Evolutionary conservation across 2,888 invertebrate species (phyloP).

Genomic region (Adelphocoris suturalis): DNA sequence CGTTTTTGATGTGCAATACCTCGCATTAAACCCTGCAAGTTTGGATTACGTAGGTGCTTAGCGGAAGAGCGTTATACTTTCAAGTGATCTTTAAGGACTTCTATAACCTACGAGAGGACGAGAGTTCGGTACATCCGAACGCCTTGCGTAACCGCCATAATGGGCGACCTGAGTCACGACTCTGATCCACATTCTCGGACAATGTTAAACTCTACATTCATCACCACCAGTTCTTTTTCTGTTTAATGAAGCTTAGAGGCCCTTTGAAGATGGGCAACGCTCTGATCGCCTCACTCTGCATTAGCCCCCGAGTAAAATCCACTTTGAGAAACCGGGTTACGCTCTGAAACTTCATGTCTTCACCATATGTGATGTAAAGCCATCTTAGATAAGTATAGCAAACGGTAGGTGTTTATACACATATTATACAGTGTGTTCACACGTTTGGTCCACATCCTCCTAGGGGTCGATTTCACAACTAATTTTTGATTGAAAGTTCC

Average conservation of each 20-base stretch:
- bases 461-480: no score
- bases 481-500: no score
- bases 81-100: constrained; percentile 20
- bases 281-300: not conserved
- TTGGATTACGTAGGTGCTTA: not conserved
- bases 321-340: not conserved
- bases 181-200: constrained; percentile 36
- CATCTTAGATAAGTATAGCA: no score
- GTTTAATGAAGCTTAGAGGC: constrained; percentile 19
- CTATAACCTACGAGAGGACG: not conserved
- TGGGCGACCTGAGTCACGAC: constrained; percentile 7
- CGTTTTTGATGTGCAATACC: no score
- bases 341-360: not conserved
- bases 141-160: constrained; percentile 5
- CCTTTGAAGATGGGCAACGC: constrained; percentile 16
- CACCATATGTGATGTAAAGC: not conserved
- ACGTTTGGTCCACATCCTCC: no score
- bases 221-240: not conserved
- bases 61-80: not conserved
- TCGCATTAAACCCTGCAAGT: not conserved
- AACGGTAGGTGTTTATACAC: no score
- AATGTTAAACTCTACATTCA: constrained; percentile 31
- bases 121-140: not conserved
- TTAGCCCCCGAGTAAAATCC: not conserved
- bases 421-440: no score